A percentile compares a stretch with the other conserved stretches of the same genome.
phyloP scores from a whole-genome alignment of 2,888 invertebrate species.

The Hyposoter dolosus region DNA sequence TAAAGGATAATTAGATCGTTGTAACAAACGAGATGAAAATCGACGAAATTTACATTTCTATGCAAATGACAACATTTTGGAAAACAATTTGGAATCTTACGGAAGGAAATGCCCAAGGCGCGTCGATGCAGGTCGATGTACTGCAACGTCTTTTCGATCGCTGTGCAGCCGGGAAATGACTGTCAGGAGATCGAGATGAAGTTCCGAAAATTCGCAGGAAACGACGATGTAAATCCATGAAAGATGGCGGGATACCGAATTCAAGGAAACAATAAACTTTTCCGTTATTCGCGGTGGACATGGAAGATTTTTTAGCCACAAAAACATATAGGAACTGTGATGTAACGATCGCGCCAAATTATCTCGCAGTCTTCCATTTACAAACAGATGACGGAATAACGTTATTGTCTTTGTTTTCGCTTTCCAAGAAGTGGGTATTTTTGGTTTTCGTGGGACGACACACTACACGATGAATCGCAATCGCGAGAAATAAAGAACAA shows the following conservation, averaged over 20 bases:
- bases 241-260: not conserved
- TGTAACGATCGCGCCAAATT: not conserved
- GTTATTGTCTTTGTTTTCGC: not conserved
- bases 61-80: not conserved
- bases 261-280: not conserved
- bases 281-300: not conserved
- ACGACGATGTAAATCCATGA: not conserved
- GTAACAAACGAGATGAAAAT: not conserved
- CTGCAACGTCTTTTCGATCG: constrained; percentile 56
- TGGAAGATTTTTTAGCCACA: not conserved
- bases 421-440: not conserved
- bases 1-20: not conserved
- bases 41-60: not conserved
- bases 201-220: not conserved
- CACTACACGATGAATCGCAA: constrained; percentile 10
- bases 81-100: not conserved
- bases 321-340: not conserved
- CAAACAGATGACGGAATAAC: not conserved
- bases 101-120: too few relatives aligned
- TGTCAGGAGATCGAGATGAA: constrained; percentile 17
- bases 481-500: constrained; percentile 28
- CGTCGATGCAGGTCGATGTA: not conserved
- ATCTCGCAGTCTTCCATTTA: constrained; percentile 14
- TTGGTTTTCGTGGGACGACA: not conserved
- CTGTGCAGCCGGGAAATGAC: constrained; percentile 52